Base-by-base conservation (phyloP, 2,797 vertebrate genomes). In the Lacerta bilineata region DNA sequence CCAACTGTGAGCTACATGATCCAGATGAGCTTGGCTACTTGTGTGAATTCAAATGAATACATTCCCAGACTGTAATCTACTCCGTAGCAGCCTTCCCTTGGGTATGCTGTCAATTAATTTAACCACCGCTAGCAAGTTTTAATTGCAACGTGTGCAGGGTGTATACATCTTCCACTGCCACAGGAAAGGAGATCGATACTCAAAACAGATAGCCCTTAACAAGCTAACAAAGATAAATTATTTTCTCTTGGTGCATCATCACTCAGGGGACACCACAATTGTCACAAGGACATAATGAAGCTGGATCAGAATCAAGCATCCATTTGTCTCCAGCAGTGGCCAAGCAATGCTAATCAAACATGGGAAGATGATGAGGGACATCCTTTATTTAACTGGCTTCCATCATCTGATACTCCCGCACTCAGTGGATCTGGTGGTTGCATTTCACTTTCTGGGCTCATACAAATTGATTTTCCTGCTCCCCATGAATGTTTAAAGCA, bases 111-210 rank as follows among this genome's bases (percentile, higher is more conserved):
- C 64, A 2, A 20, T 84, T 92, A 1, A 20, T 84, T 92, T 90
- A 86, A 88, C 91, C 76, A 88, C n/a, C 77, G 72, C 25, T 55
- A 0, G 0, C 87, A 93, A 72, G 36, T 72, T 90, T 93, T 71
- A 76, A 83, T 41, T 90, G 91, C 83, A 87, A 91, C 80, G 89
- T 41, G 61, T 71, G 76, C 74, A 79, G 59, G 64, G 64, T 80
- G 86, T 17, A 85, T 92, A 78, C 92, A 93, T 90, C 36, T 64
- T 80, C 84, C 9, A 3, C 17, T 75, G 91, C 84, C 0, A 0
- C 59, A 87, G 87, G 83, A 89, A 87, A 87, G 91, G 68, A 89
- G 0, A 17, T 61, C 9, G 0, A 41, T 89, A 3, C 36, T 72
- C 0, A 66, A 89, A 89, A 69, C 64, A 87, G 84, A 41, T 83